A percentile compares a stretch with the other conserved stretches of the same genome.
phyloP scores from a whole-genome alignment of 2,797 vertebrate species.

The Sebastes iracundus region DNA sequence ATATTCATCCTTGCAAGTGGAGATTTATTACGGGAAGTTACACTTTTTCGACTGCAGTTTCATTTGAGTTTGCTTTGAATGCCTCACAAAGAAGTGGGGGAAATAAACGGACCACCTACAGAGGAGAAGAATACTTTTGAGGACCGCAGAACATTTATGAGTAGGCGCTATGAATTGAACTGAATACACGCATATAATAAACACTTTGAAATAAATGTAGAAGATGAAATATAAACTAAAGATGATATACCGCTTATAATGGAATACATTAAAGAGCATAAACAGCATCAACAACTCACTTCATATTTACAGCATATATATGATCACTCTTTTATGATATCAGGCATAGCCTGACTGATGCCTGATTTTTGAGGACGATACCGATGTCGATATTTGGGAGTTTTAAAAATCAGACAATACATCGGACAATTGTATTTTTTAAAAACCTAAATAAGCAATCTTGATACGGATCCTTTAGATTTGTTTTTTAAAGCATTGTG shows the following conservation, averaged over 20 bases:
- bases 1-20: slow-evolving; percentile 53
- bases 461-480: neutral
- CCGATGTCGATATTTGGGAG: neutral
- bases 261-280: neutral
- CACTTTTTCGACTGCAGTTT: slow-evolving; percentile 41
- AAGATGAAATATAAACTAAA: neutral
- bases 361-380: neutral
- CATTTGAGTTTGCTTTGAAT: slow-evolving; percentile 44
- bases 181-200: neutral
- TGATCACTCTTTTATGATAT: neutral
- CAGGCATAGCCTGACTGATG: neutral
- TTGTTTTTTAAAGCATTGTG: neutral
- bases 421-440: neutral
- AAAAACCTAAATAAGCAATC: neutral
- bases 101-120: neutral
- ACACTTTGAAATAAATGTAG: neutral
- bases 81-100: slow-evolving; percentile 4
- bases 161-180: neutral
- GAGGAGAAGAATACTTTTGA: neutral
- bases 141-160: slow-evolving; percentile 2
- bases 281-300: neutral
- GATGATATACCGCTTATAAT: neutral
- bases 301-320: neutral
- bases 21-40: slow-evolving; percentile 59
- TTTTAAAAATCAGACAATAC: neutral